Conservation (phyloP, 2,797 vertebrate species). For the Babyrousa celebensis region DNA sequence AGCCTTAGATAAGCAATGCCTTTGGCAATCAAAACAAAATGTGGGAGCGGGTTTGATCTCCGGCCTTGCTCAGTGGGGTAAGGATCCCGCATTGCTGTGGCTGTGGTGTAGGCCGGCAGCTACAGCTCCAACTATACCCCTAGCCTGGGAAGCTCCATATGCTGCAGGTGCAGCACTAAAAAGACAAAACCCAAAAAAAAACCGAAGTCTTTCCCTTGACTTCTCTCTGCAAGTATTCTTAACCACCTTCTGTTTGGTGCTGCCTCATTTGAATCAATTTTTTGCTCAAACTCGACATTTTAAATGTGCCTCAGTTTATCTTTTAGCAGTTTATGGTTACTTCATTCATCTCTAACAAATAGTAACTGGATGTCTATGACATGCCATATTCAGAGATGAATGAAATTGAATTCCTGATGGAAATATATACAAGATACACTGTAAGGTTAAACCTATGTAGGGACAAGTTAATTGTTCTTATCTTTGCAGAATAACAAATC, state of each 20-base stretch:
- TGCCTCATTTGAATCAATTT: background rate
- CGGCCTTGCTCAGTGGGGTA: too few species aligned
- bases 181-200: too few species aligned
- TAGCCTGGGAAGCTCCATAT: too few species aligned
- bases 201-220: background rate
- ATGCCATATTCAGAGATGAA: background rate
- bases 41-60: too few species aligned
- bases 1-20: background rate
- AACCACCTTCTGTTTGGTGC: background rate
- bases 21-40: background rate
- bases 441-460: background rate
- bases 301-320: slow-evolving; percentile 24
- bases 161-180: too few species aligned
- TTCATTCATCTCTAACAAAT: slow-evolving; percentile 52
- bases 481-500: background rate
- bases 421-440: background rate
- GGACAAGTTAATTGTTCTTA: background rate
- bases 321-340: background rate
- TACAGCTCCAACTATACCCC: too few species aligned
- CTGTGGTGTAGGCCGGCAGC: too few species aligned
- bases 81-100: too few species aligned
- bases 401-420: background rate
- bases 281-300: background rate
- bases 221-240: background rate
- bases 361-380: background rate